These are phyloP conservation scores for Euplagia quadripunctaria DNA, from an alignment of 2,888 invertebrate species.

Conservation along the genomic window DNA sequence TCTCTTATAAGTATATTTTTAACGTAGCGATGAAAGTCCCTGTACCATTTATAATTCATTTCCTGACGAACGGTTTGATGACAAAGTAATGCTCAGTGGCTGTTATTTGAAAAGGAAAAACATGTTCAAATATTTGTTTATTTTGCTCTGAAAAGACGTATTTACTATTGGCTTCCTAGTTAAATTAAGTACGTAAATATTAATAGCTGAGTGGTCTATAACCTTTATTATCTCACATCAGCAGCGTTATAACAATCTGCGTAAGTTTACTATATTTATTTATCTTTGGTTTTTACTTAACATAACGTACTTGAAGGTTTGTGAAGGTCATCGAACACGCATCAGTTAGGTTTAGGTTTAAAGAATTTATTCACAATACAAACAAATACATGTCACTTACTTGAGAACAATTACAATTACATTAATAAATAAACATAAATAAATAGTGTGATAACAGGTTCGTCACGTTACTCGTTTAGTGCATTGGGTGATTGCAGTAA, in stretches of 20 bases:
- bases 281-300: neutral
- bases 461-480: too few relatives aligned
- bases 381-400: too few relatives aligned
- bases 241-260: neutral
- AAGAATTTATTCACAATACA: too few relatives aligned
- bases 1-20: neutral
- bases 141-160: neutral
- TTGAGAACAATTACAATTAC: too few relatives aligned
- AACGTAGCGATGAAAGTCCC: constrained; percentile 14
- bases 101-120: neutral
- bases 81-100: constrained; percentile 18
- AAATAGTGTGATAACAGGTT: too few relatives aligned
- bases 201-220: neutral
- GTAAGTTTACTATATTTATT: neutral
- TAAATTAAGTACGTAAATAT: neutral
- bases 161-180: neutral
- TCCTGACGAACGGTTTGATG: constrained; percentile 32
- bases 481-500: too few relatives aligned
- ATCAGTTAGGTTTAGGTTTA: too few relatives aligned
- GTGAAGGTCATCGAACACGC: too few relatives aligned
- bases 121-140: neutral
- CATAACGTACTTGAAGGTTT: too few relatives aligned
- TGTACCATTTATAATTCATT: constrained; percentile 22
- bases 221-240: neutral
- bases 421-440: too few relatives aligned